A percentile compares a stretch with the other conserved stretches of the same genome.
Conservation (phyloP, 2,888 invertebrate species). For the Polydrusus pterygomalis region DNA sequence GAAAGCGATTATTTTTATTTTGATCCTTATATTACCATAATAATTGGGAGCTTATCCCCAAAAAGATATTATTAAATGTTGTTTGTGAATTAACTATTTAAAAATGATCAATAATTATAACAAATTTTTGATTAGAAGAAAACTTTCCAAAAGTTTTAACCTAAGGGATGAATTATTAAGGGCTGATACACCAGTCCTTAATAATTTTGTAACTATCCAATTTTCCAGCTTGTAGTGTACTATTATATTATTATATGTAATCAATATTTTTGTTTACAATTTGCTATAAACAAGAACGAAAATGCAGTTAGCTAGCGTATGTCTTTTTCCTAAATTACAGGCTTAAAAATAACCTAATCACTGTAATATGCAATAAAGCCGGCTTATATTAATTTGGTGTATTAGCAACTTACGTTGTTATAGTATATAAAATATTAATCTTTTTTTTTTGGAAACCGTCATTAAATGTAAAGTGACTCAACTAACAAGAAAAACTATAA, state of each 20-base stretch:
- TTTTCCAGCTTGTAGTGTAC: not conserved
- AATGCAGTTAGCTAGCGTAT: not conserved
- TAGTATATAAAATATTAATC: too few species aligned
- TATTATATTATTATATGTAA: not conserved
- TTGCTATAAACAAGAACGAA: not conserved
- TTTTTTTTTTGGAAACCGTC: too few species aligned
- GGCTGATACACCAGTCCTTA: not conserved
- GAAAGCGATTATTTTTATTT: conserved; percentile 25
- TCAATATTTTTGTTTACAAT: conserved; percentile 5
- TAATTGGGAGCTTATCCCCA: not conserved
- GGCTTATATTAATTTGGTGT: too few species aligned
- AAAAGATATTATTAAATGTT: not conserved
- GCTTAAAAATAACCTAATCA: not conserved
- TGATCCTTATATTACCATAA: not conserved
- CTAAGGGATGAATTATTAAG: not conserved
- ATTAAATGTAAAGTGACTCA: too few species aligned
- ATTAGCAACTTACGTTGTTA: too few species aligned
- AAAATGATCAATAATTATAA: not conserved
- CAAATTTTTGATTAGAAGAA: not conserved
- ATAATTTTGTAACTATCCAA: conserved; percentile 1
- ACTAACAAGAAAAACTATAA: too few species aligned
- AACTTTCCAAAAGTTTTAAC: conserved; percentile 5
- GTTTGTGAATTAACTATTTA: conserved; percentile 3
- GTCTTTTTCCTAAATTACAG: not conserved
- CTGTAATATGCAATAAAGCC: too few species aligned